Evolutionary conservation across 2,797 vertebrate species (phyloP).

Genomic region (Dendrocincla tyrannina): DNA sequence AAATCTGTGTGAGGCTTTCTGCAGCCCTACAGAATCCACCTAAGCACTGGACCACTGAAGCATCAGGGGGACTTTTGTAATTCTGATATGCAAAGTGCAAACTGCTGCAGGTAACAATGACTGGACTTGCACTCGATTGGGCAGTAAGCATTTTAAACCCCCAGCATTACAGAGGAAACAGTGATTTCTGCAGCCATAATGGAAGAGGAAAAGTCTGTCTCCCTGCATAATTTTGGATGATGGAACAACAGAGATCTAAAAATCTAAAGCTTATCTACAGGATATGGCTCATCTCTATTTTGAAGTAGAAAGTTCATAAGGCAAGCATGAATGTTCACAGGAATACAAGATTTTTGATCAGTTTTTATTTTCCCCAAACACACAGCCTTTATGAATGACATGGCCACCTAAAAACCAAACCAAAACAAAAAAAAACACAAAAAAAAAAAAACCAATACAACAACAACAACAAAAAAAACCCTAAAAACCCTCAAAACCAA

Average conservation of each 20-base stretch:
- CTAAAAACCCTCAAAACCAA: background rate
- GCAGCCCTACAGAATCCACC: background rate
- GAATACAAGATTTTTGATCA: background rate
- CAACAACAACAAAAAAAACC: background rate
- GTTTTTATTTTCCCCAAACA: background rate
- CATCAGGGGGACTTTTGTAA: background rate
- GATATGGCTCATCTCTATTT: background rate
- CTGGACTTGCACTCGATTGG: background rate
- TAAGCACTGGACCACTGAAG: background rate
- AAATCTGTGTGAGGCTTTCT: background rate
- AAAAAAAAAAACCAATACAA: background rate
- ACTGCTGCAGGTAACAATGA: background rate
- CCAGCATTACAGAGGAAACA: background rate
- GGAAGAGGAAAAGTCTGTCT: background rate
- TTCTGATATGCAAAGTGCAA: background rate
- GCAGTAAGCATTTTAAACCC: background rate
- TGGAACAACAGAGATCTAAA: background rate
- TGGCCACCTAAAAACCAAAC: background rate
- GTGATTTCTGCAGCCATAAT: background rate
- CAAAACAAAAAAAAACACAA: background rate
- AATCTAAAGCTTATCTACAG: background rate
- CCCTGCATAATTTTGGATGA: background rate
- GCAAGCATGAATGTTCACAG: background rate
- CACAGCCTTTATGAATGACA: background rate
- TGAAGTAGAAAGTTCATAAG: background rate